Percentiles rank a stretch among this genome's conserved stretches.
These are phyloP conservation scores for Podocnemis expansa DNA, from an alignment of 2,113 vertebrate genomes.

Conservation along the genomic window DNA sequence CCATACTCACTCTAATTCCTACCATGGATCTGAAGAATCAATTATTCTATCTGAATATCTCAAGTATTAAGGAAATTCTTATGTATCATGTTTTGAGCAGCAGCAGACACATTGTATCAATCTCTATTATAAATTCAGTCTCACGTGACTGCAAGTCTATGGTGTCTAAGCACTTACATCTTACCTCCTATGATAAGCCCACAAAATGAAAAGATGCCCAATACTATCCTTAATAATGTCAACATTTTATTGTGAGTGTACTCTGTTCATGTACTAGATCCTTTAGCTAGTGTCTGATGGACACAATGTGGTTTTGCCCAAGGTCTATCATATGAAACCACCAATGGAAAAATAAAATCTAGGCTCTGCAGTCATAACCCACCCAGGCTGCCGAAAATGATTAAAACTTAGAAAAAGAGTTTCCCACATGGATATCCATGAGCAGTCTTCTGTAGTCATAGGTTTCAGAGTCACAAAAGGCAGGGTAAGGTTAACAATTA, in stretches of 20 bases:
- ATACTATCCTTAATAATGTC: neutral
- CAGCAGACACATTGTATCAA: neutral
- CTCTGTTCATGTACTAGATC: neutral
- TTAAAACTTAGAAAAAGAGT: slow-evolving; percentile 4
- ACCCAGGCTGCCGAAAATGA: neutral
- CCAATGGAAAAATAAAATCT: neutral
- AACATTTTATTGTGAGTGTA: neutral
- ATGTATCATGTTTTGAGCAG: neutral
- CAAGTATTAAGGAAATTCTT: neutral
- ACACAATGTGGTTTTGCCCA: neutral
- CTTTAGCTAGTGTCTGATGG: neutral
- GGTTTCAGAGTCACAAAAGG: slow-evolving; percentile 16
- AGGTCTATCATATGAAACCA: neutral
- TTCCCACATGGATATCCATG: neutral
- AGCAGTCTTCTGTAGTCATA: neutral
- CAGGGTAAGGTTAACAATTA: slow-evolving; percentile 9
- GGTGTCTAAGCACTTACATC: neutral
- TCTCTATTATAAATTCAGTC: neutral
- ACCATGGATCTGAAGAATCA: fast-evolving
- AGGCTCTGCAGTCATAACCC: neutral
- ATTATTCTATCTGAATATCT: neutral
- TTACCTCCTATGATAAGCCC: neutral
- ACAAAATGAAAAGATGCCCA: neutral
- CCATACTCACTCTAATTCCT: neutral
- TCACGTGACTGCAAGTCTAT: neutral